Evolutionary conservation across 2,113 vertebrate species (phyloP).

Genomic region (Todiramphus saurophagus): DNA sequence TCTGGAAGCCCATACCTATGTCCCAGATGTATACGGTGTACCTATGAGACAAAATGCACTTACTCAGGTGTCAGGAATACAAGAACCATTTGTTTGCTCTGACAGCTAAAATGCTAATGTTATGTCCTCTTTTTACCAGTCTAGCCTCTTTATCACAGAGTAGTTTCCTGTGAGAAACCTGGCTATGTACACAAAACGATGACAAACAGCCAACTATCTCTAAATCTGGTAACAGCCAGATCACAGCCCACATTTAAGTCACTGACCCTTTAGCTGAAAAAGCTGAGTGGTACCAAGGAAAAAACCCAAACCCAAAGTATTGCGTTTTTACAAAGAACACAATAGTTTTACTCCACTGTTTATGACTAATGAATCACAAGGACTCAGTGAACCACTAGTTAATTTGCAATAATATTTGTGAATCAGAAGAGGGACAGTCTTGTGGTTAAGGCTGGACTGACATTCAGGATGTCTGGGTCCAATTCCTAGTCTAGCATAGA

Average conservation of each 20-base stretch:
- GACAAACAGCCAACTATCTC: background rate
- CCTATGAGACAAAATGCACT: background rate
- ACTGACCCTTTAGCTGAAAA: background rate
- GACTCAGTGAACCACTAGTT: background rate
- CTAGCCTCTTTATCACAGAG: background rate
- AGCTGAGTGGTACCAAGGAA: background rate
- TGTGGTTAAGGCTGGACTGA: constrained; percentile 41
- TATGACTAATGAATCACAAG: constrained; percentile 13
- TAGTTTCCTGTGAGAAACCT: background rate
- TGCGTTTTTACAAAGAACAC: background rate
- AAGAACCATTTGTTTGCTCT: background rate
- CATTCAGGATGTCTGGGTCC: constrained; percentile 55
- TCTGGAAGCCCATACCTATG: background rate
- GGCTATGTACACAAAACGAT: background rate
- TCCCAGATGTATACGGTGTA: background rate
- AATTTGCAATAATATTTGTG: constrained; percentile 35
- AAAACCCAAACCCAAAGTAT: background rate
- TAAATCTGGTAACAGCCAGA: background rate
- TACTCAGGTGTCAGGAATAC: background rate
- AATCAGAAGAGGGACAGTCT: constrained; percentile 27
- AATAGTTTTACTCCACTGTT: background rate
- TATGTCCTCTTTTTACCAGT: background rate
- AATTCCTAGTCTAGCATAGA: constrained; percentile 35
- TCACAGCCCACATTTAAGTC: background rate
- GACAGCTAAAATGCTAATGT: background rate